Base-by-base conservation (phyloP, 2,113 vertebrate genomes). In the Cardinalis cardinalis region DNA sequence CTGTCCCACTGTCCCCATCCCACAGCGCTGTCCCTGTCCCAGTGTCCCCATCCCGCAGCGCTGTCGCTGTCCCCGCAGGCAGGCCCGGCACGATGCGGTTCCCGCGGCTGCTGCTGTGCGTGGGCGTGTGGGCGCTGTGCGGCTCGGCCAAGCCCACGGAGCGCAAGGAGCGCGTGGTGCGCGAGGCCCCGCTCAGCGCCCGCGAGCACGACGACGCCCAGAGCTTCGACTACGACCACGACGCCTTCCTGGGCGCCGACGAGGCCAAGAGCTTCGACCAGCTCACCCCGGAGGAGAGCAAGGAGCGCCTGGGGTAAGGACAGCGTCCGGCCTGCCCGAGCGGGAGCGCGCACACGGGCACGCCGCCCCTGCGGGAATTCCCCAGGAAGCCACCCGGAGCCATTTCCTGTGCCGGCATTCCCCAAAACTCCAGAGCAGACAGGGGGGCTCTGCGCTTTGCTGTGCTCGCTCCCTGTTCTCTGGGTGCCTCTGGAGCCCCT, bases 191-290 rank as follows among this genome's bases (percentile, higher is more conserved):
- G 18, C 98, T 99, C 38, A 99, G 98, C 13, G 85, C 97, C 52
- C 98, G 98, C 20, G 95, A 98, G 38, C 99, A 99, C 7, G 97
- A 99, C 8, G 99, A 99, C 16, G 90, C 95, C 1, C 94, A 99
- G 83, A 98, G 93, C 95, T 99, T 99, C 61, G 99, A 99, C 87
- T 99, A 99, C n/a, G 98, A 99, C 97, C 99, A 99, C 5, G 99
- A 99, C 44, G 99, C 99, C 19, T 99, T 99, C 84, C 96, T 99
- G 68, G 99, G 99, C 1, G 97, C 98, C 0, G 98, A 99, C 1
- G 98, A 99, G 64, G 98, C 99, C 59, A 98, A 98, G 80, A 97
- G 97, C 28, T 99, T 99, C 31, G 98, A 99, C 12, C 98, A 98
- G 78, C 98, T 99, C n/a, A 96, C 98, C 0, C 98, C 98, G 0